Evolutionary conservation across 2,888 invertebrate genomes (phyloP).

Genomic region (Resseliella maxima): DNA sequence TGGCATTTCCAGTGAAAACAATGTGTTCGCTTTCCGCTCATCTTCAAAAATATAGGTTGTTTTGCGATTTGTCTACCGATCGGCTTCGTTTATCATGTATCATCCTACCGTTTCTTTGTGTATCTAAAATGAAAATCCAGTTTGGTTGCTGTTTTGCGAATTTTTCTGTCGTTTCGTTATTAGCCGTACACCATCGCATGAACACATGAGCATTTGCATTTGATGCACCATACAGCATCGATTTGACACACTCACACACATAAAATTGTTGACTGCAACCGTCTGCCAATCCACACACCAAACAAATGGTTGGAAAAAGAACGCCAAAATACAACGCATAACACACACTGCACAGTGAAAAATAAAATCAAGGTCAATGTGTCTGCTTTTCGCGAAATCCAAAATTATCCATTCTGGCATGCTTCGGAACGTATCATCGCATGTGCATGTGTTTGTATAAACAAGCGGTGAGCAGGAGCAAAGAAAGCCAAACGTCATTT

Average conservation of each 20-base stretch:
- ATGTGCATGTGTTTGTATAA: not conserved
- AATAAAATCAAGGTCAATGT: conserved; percentile 53
- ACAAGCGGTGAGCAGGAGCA: not conserved
- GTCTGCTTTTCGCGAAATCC: conserved; percentile 45
- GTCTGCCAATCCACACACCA: not conserved
- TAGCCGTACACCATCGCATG: not conserved
- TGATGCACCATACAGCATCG: conserved; percentile 13
- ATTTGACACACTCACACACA: conserved; percentile 14
- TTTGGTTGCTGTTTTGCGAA: not conserved
- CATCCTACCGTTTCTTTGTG: not conserved
- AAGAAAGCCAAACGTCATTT: not conserved
- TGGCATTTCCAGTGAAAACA: conserved; percentile 25
- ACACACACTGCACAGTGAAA: conserved; percentile 32
- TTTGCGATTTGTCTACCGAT: conserved; percentile 22
- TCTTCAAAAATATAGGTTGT: conserved; percentile 5
- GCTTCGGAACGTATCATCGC: not conserved
- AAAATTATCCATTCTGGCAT: conserved; percentile 26
- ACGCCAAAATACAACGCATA: not conserved
- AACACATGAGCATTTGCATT: conserved; percentile 35
- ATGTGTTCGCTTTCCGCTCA: conserved; percentile 22
- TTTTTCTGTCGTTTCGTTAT: not conserved
- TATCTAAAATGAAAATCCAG: not conserved
- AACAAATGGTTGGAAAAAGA: not conserved
- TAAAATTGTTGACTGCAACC: not conserved
- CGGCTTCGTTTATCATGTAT: not conserved